Conservation (phyloP, 2,797 vertebrate species). For the Hippoglossus hippoglossus region DNA sequence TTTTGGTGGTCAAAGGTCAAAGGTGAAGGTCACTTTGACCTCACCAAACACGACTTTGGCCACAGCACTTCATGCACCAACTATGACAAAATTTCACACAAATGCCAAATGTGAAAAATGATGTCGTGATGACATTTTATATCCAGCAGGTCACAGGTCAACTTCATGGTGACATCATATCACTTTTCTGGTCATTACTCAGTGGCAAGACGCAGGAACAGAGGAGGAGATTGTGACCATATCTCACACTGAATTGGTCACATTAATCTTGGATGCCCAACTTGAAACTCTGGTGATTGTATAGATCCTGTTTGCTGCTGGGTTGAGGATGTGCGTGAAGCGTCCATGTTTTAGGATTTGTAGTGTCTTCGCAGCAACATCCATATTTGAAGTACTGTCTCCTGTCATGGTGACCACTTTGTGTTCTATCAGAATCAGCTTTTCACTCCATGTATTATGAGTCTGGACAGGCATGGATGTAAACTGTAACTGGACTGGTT, state of each 20-base stretch:
- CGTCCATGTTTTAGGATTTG: not conserved
- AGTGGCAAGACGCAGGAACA: not conserved
- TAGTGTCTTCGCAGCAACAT: not conserved
- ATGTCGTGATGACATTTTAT: not conserved
- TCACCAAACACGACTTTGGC: not conserved
- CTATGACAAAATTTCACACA: not conserved
- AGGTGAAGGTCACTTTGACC: not conserved
- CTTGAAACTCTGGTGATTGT: not conserved
- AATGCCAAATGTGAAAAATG: not conserved
- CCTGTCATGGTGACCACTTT: not conserved
- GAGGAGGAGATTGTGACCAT: not conserved
- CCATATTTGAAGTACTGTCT: not conserved
- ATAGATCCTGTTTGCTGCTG: not conserved
- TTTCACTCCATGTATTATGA: not conserved
- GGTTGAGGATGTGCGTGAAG: not conserved
- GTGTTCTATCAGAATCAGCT: not conserved
- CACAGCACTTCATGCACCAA: not conserved
- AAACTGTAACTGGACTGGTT: slow-evolving; percentile 2
- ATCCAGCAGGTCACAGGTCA: not conserved
- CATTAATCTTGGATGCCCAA: not conserved
- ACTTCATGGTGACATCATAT: not conserved
- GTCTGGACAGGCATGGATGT: not conserved
- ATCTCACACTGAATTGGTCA: slow-evolving; percentile 8
- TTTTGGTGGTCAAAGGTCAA: slow-evolving; percentile 1
- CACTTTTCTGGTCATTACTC: slow-evolving; percentile 4